Conservation (phyloP, 2,113 vertebrate genomes). For the Rhinoptilus africanus region DNA sequence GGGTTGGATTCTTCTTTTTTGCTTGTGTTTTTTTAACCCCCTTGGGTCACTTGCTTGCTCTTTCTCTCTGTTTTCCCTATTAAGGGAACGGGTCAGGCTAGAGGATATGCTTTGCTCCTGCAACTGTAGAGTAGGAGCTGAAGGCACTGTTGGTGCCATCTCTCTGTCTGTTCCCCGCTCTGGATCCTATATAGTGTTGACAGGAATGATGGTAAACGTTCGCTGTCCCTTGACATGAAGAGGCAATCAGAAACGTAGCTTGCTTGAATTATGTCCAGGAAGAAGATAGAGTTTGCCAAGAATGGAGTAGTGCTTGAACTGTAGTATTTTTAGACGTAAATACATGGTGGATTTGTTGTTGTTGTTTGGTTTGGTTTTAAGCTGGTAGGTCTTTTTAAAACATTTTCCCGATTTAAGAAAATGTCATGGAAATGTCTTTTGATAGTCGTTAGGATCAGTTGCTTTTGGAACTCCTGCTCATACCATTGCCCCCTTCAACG, state of each 20-base stretch:
- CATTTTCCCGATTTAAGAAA: not conserved
- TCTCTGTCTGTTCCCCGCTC: not conserved
- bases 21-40: not conserved
- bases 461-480: not conserved
- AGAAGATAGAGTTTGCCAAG: not conserved
- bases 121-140: not conserved
- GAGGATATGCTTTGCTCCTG: not conserved
- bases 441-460: not conserved
- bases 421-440: not conserved
- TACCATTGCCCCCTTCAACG: not conserved
- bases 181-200: not conserved
- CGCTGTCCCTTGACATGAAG: not conserved
- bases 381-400: not conserved
- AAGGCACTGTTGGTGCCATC: not conserved
- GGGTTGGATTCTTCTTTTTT: not conserved
- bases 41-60: not conserved
- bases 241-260: not conserved
- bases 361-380: not conserved
- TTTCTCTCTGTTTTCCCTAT: not conserved
- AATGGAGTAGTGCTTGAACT: not conserved
- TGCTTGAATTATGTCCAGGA: not conserved
- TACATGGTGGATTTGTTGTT: not conserved
- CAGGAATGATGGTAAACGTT: conserved; percentile 37
- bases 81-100: not conserved
- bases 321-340: not conserved